phyloP scores from a whole-genome alignment of 2,113 vertebrate genomes.

The Tretioscincus oriximinensis region DNA sequence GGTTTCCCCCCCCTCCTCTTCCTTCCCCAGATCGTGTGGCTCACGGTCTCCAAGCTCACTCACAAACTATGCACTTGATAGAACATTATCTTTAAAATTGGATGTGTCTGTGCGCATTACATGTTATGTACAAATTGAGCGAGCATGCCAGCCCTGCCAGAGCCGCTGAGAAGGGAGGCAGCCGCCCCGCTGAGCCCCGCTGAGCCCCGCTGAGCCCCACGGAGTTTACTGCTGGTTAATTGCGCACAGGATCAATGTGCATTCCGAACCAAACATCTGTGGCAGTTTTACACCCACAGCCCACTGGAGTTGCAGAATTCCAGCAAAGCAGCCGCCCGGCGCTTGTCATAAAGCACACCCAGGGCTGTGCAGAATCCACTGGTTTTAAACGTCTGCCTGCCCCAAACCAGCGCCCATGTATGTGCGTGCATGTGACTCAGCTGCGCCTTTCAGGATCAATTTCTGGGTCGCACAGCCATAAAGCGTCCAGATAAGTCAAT shows the following conservation, averaged over 20 bases:
- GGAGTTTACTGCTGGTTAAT: neutral
- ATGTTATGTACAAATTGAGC: no score
- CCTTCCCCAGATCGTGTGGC: neutral
- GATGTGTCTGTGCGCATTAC: no score
- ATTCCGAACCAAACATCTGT: neutral
- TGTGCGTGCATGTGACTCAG: no score
- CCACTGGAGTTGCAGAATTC: neutral
- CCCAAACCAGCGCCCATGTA: neutral
- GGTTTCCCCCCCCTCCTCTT: neutral
- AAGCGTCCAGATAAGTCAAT: no score
- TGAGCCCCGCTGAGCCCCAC: neutral
- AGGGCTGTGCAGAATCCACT: no score
- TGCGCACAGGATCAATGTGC: neutral
- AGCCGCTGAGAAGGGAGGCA: neutral
- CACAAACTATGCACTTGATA: no score
- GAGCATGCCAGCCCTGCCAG: no score
- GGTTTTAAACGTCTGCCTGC: neutral
- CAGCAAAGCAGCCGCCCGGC: no score
- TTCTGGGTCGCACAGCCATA: no score
- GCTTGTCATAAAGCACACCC: neutral
- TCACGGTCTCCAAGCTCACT: neutral
- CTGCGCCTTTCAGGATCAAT: neutral
- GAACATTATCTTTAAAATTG: no score
- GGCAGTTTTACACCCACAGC: neutral
- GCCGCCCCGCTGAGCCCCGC: neutral